These are phyloP conservation scores for Cetonia aurata DNA, from an alignment of 2,888 invertebrate species.

Conservation along the genomic window DNA sequence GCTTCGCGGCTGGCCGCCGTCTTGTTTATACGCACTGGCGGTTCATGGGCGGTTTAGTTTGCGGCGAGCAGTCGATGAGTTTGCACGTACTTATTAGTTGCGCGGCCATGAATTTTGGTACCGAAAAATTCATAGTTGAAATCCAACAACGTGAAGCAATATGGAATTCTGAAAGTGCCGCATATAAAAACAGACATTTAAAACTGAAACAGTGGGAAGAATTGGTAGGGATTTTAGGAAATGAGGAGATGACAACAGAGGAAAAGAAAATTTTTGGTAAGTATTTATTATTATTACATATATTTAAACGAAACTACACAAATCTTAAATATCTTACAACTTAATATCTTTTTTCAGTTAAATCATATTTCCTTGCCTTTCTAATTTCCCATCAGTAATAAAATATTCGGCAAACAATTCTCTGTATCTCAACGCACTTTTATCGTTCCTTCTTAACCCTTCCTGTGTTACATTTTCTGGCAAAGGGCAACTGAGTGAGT, in stretches of 20 bases:
- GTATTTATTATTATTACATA: conserved; percentile 15
- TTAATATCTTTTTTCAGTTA: background rate
- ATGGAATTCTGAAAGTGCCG: background rate
- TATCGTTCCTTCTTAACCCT: conserved; percentile 6
- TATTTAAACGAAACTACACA: no score
- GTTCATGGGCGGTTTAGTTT: no score
- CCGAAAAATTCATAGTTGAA: background rate
- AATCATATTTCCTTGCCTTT: conserved; percentile 15
- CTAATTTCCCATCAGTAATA: conserved; percentile 16
- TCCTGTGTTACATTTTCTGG: conserved; percentile 6
- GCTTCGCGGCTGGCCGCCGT: no score
- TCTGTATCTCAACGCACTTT: conserved; percentile 20
- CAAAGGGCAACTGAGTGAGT: conserved; percentile 9
- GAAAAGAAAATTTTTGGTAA: conserved; percentile 19
- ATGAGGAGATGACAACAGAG: conserved; percentile 15
- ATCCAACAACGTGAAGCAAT: background rate
- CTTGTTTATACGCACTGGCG: no score
- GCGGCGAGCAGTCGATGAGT: no score
- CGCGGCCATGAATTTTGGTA: background rate
- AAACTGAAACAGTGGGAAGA: no score
- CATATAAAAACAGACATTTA: no score
- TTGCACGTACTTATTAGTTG: no score
- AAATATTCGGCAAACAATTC: conserved; percentile 28
- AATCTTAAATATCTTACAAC: background rate
- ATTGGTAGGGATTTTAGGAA: background rate